Evolutionary conservation across 2,888 invertebrate genomes (phyloP).

Genomic region (Elmis aenea): DNA sequence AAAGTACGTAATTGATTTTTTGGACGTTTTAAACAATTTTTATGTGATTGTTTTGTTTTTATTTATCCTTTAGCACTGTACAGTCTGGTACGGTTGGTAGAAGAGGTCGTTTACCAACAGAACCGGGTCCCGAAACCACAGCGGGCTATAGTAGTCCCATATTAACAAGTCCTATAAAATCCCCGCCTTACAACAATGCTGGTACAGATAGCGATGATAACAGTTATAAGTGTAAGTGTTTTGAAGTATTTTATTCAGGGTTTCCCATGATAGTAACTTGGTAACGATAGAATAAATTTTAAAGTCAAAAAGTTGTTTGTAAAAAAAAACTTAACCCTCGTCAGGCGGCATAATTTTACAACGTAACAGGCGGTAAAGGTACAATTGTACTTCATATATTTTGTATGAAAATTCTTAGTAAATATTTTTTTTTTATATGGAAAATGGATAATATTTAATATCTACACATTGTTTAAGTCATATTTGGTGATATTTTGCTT

Average conservation of each 20-base stretch:
- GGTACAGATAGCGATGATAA: conserved; percentile 50
- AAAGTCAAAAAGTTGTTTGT: too few species aligned
- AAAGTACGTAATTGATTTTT: conserved; percentile 33
- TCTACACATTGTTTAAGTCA: too few species aligned
- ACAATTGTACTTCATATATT: too few species aligned
- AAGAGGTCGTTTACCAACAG: conserved; percentile 55
- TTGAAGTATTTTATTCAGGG: not conserved
- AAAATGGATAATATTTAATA: too few species aligned
- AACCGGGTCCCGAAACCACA: conserved; percentile 53
- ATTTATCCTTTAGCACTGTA: conserved; percentile 35
- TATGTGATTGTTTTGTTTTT: conserved; percentile 6
- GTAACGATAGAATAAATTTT: too few species aligned
- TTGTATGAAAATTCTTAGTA: too few species aligned
- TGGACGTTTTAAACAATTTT: not conserved
- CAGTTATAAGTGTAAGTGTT: conserved; percentile 46
- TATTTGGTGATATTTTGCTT: too few species aligned
- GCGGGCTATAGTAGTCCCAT: conserved; percentile 48
- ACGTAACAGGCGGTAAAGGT: too few species aligned
- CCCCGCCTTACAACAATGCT: conserved; percentile 51
- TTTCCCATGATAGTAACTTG: too few species aligned
- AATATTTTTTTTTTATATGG: too few species aligned
- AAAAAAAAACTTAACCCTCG: too few species aligned
- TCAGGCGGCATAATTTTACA: too few species aligned
- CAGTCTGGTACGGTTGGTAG: conserved; percentile 38
- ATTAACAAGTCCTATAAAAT: conserved; percentile 55